Conservation (phyloP, 2,888 invertebrate species). For the Hesperia comma region DNA sequence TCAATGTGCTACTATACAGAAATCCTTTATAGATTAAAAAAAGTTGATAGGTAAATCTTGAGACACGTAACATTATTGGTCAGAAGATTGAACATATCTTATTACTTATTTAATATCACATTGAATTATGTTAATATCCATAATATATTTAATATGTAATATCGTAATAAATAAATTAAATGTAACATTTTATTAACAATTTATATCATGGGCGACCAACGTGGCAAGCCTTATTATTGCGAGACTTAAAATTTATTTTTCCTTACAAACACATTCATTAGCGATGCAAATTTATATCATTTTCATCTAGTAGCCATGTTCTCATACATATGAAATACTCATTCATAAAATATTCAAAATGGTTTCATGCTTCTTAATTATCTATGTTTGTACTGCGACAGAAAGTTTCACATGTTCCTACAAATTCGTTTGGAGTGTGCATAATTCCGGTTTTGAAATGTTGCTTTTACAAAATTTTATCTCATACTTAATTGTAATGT, state of each 20-base stretch:
- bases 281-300: conserved; percentile 75
- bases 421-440: conserved; percentile 48
- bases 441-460: conserved; percentile 40
- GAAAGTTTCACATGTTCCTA: conserved; percentile 64
- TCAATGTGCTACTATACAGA: too few relatives aligned
- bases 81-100: too few relatives aligned
- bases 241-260: conserved; percentile 29
- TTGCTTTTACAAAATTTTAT: conserved; percentile 19
- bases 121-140: too few relatives aligned
- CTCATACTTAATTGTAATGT: background rate
- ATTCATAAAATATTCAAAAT: conserved; percentile 82
- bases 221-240: background rate
- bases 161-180: too few relatives aligned
- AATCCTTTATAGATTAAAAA: too few relatives aligned
- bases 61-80: too few relatives aligned
- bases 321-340: conserved; percentile 82
- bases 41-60: too few relatives aligned
- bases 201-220: background rate
- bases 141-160: too few relatives aligned
- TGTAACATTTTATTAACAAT: too few relatives aligned
- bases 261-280: conserved; percentile 70
- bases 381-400: conserved; percentile 72
- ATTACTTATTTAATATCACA: too few relatives aligned
- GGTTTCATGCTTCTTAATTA: conserved; percentile 82
- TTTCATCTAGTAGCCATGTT: conserved; percentile 74